Percentiles rank a stretch among this genome's conserved stretches.
Evolutionary conservation across 2,113 vertebrate species (phyloP).

Genomic region (Pituophis catenifer): DNA sequence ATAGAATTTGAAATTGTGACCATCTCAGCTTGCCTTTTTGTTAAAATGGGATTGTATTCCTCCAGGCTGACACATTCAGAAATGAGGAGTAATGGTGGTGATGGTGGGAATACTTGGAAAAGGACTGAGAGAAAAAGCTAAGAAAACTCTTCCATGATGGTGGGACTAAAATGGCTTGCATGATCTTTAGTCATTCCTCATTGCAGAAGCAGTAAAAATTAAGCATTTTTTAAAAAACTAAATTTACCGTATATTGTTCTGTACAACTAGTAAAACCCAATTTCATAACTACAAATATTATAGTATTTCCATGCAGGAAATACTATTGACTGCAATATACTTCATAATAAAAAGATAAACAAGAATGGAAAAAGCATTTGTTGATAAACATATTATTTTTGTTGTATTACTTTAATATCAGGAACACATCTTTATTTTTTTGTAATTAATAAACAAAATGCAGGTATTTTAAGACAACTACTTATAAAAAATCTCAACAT

Average conservation of each 20-base stretch:
- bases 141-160: neutral
- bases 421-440: neutral
- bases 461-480: neutral
- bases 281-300: neutral
- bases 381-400: neutral
- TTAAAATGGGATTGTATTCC: neutral
- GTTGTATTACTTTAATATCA: neutral
- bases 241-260: neutral
- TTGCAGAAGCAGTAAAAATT: neutral
- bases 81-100: neutral
- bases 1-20: neutral
- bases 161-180: neutral
- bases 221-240: neutral
- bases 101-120: neutral
- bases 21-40: neutral
- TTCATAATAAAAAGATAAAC: neutral
- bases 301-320: neutral
- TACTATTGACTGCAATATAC: neutral
- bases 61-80: neutral
- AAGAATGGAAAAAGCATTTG: neutral
- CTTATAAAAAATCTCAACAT: neutral
- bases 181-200: neutral
- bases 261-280: neutral
- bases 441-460: neutral
- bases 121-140: neutral